phyloP scores from a whole-genome alignment of 2,113 vertebrate species.

The Sialia sialis region DNA sequence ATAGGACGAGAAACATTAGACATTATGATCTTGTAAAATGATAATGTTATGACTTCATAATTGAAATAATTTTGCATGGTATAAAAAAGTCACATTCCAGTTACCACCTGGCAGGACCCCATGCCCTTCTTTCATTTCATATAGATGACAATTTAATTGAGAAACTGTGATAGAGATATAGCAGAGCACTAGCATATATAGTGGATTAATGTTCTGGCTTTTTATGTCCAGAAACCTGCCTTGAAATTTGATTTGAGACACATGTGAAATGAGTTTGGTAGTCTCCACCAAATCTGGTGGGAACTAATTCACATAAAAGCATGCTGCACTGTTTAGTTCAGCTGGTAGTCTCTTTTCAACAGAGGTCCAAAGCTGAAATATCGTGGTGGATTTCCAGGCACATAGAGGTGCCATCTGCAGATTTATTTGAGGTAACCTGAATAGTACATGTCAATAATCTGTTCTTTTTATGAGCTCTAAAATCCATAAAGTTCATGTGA shows the following conservation, averaged over 20 bases:
- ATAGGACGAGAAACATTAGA: not conserved
- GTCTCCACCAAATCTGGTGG: not conserved
- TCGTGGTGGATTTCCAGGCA: not conserved
- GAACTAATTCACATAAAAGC: not conserved
- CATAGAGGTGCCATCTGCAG: not conserved
- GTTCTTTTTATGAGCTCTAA: constrained; percentile 20
- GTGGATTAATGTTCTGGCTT: not conserved
- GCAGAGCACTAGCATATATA: not conserved
- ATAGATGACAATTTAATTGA: constrained; percentile 45
- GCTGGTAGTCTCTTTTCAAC: not conserved
- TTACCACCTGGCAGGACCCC: constrained; percentile 36
- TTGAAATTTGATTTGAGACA: constrained; percentile 19
- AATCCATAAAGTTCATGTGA: not conserved
- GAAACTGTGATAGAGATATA: constrained; percentile 34
- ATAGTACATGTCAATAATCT: not conserved
- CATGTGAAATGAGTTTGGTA: constrained; percentile 21
- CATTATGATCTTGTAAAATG: not conserved
- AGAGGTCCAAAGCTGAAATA: not conserved
- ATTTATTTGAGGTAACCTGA: not conserved
- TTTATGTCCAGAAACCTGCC: not conserved
- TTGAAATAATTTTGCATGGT: constrained; percentile 37
- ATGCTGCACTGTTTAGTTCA: not conserved
- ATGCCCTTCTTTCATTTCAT: constrained; percentile 15
- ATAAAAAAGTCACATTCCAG: constrained; percentile 13
- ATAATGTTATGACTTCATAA: constrained; percentile 42